Evolutionary conservation across 2,888 invertebrate species (phyloP).

Genomic region (Neria commutata): DNA sequence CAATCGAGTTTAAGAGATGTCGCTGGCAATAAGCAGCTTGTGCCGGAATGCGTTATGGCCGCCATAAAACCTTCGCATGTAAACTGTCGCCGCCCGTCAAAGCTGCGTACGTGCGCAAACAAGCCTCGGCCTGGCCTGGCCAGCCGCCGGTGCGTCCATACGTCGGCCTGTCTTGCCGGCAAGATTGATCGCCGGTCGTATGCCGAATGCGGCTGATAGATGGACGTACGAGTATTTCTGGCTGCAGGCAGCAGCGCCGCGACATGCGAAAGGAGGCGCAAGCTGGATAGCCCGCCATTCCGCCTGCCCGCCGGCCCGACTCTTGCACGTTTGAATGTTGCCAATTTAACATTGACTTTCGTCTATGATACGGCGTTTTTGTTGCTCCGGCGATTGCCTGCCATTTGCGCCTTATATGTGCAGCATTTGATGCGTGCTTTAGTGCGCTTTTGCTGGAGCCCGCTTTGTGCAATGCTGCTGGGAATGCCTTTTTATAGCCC

Average conservation of each 20-base stretch:
- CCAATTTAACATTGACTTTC: constrained; percentile 22
- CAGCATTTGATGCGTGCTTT: constrained; percentile 10
- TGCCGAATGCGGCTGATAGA: constrained; percentile 4
- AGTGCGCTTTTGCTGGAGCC: neutral
- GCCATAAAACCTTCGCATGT: constrained; percentile 4
- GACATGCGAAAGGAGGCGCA: neutral
- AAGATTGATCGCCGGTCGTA: constrained; percentile 14
- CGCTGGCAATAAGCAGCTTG: too few relatives aligned
- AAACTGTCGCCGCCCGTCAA: constrained; percentile 9
- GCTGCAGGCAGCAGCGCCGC: neutral
- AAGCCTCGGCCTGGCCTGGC: neutral
- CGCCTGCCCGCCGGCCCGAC: neutral
- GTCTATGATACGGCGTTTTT: constrained; percentile 7
- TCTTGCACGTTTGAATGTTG: constrained; percentile 2
- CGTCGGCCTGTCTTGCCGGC: constrained; percentile 3
- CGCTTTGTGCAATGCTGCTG: neutral
- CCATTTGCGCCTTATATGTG: constrained; percentile 13
- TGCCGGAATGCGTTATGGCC: neutral
- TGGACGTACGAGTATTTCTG: constrained; percentile 4
- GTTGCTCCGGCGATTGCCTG: neutral
- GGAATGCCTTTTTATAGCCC: neutral
- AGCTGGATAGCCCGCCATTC: neutral
- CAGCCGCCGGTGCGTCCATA: neutral
- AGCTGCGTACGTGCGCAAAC: neutral
- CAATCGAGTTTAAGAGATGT: too few relatives aligned